Percentiles rank a stretch among this genome's conserved stretches.
These are phyloP conservation scores for Ectemnius cavifrons DNA, from an alignment of 2,888 invertebrate species.

Conservation along the genomic window DNA sequence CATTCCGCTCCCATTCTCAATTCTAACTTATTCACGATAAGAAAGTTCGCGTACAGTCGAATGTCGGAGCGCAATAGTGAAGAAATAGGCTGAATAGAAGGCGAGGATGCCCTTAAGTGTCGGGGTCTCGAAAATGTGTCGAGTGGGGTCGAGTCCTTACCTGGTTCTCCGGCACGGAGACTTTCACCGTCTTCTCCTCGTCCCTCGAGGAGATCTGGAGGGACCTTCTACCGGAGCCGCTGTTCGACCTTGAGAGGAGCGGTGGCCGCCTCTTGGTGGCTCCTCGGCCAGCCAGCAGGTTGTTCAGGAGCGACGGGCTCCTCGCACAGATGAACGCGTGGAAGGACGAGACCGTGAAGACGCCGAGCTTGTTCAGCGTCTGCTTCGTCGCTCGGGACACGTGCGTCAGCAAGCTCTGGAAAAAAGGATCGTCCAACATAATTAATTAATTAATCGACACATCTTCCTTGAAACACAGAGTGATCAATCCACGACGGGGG, in stretches of 20 bases:
- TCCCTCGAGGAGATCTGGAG: constrained; percentile 93
- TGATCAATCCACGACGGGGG: too few relatives aligned
- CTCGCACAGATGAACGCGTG: constrained; percentile 98
- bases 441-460: constrained; percentile 11
- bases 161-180: constrained; percentile 91
- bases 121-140: constrained; percentile 22
- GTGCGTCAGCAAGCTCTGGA: constrained; percentile 94
- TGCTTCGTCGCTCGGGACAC: constrained; percentile 97
- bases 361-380: constrained; percentile 95
- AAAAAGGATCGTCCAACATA: constrained; percentile 10
- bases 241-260: constrained; percentile 93
- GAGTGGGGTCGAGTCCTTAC: constrained; percentile 63
- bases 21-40: too few relatives aligned
- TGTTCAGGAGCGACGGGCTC: constrained; percentile 94
- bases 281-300: constrained; percentile 92
- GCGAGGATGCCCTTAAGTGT: neutral
- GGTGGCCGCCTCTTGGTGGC: constrained; percentile 94
- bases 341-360: constrained; percentile 98
- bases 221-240: constrained; percentile 91
- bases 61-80: too few relatives aligned
- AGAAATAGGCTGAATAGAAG: too few relatives aligned
- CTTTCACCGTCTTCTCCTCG: constrained; percentile 93
- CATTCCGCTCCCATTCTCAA: too few relatives aligned
- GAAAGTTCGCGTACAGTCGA: too few relatives aligned
- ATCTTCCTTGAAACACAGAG: neutral